Base-by-base conservation (phyloP, 2,113 vertebrate genomes). In the Anas platyrhynchos region DNA sequence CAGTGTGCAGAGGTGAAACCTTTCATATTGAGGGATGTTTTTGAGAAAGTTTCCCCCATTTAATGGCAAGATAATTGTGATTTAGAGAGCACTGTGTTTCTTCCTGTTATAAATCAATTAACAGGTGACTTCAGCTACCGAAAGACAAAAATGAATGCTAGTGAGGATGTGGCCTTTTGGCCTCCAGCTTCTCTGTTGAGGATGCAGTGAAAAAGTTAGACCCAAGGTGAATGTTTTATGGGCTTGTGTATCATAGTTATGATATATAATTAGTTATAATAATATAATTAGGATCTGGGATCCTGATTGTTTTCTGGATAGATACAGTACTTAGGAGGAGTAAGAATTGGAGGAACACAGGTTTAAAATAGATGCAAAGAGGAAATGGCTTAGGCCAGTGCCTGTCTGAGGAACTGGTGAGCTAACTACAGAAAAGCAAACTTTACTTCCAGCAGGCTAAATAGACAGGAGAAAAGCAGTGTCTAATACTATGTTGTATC, bases 41-140 rank as follows among this genome's bases (percentile, higher is more conserved):
- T 62, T 86, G 23, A 75, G 56, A 8, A 4, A 11, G 7, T 72
- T 79, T 87, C 16, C 44, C 5, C 23, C 68, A 1, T 75, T 26
- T 75, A 15, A 65, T 29, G n/a, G 17, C 17, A 29, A 65, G 29
- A 87, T 4, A 89, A 44, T 73, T 69, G 56, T 44, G 5, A 10
- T 73, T 81, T 27, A 59, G 67, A 89, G 68, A 50, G 50, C 44
- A 29, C 9, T 77, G 72, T 75, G n/a, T 55, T 59, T 86, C n/a
- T 75, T 90, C n/a, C 34, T 61, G 3, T 68, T 78, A 23, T 83
- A 86, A 93, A 52, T 71, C 43, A 88, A 54, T 86, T 83, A 66
- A 66, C 3, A 46, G 34, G 22, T 63, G 6, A 38, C 22, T 89
- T 81, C 9, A 79, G 46, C 61, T 32, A 72, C 4, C 0, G 0